Evolutionary conservation across 2,797 vertebrate species (phyloP).

Genomic region (Apogon hyalosoma): DNA sequence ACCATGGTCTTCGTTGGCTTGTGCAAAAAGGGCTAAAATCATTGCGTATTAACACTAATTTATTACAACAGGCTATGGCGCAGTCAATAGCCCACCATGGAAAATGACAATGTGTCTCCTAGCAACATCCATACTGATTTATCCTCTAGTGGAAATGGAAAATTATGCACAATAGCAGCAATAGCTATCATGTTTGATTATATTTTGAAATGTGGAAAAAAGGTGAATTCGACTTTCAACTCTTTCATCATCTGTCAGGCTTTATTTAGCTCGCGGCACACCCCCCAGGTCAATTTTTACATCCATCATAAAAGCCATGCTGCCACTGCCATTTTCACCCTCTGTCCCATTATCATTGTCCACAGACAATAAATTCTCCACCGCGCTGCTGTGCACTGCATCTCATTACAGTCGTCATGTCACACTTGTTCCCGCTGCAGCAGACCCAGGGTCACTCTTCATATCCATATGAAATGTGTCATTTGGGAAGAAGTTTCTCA

Average conservation of each 20-base stretch:
- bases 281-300: conserved; percentile 54
- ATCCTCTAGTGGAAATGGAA: too few relatives aligned
- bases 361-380: conserved; percentile 62
- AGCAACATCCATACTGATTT: too few relatives aligned
- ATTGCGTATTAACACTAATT: too few relatives aligned
- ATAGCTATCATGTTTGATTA: too few relatives aligned
- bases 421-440: conserved; percentile 49
- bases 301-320: conserved; percentile 67
- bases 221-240: conserved; percentile 2
- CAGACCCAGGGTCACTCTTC: conserved; percentile 54
- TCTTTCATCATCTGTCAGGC: conserved; percentile 16
- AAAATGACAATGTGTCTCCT: too few relatives aligned
- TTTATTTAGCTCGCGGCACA: conserved; percentile 43
- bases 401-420: conserved; percentile 65
- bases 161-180: too few relatives aligned
- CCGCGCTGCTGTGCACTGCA: conserved; percentile 31
- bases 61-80: too few relatives aligned
- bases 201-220: too few relatives aligned
- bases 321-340: conserved; percentile 57
- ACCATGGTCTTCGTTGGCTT: too few relatives aligned
- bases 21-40: too few relatives aligned
- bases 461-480: conserved; percentile 62
- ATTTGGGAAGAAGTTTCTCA: conserved; percentile 38
- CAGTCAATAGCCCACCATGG: too few relatives aligned
- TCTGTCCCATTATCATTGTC: conserved; percentile 62